phyloP scores from a whole-genome alignment of 2,113 vertebrate species.

The Chionis minor region DNA sequence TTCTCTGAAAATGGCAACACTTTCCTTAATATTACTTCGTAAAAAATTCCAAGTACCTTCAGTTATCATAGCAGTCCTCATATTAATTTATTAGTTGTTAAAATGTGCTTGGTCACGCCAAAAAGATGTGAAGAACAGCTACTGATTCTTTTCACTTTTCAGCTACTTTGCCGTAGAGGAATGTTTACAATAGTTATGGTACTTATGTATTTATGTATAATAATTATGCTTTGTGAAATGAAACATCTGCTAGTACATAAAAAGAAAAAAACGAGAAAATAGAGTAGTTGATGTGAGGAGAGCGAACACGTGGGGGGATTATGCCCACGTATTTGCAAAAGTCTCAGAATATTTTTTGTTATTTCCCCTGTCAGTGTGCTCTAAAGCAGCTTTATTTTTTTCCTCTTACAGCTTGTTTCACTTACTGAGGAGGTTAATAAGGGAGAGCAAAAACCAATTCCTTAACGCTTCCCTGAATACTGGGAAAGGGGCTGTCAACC shows the following conservation, averaged over 20 bases:
- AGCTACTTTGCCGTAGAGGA: neutral
- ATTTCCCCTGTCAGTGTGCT: neutral
- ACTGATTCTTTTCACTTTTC: neutral
- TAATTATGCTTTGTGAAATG: neutral
- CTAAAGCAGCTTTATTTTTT: neutral
- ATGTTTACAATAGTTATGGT: neutral
- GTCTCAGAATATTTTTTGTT: neutral
- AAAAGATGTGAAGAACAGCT: neutral
- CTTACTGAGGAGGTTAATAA: neutral
- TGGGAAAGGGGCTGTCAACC: neutral
- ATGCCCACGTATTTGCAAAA: neutral
- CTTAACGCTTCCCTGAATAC: neutral
- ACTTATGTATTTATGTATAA: fast-evolving
- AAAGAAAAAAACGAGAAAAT: neutral
- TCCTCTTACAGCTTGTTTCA: neutral
- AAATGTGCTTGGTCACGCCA: neutral
- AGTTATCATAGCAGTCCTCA: too few species aligned
- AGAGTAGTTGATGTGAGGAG: neutral
- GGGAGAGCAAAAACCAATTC: neutral
- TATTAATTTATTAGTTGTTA: neutral
- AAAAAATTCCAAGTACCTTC: neutral
- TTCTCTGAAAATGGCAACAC: neutral
- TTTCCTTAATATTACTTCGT: neutral
- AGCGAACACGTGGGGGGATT: neutral
- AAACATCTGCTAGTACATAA: neutral